Base-by-base conservation (phyloP, 2,888 invertebrate species). In the Autographa gamma region DNA sequence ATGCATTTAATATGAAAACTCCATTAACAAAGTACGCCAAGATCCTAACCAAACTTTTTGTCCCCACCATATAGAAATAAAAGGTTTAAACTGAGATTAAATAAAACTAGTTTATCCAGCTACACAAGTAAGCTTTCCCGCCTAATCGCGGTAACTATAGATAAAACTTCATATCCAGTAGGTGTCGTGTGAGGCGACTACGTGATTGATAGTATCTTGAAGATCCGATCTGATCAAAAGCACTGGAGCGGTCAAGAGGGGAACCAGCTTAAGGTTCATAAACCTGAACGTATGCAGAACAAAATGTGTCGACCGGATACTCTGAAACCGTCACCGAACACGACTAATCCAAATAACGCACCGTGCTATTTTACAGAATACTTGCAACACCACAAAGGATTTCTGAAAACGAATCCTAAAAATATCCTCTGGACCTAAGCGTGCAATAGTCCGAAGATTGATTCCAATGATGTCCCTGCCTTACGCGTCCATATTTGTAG, bases 401-500 rank as follows among this genome's bases (percentile, higher is more conserved):
- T 77, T 77, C 80, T 73, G 58, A 67, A 72, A 72, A 78, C 73
- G 69, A 31, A 32, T 31, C 59, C 68, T 67, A 67, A 68, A 68
- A 69, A 72, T 68, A n/a, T 18, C 34, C n/a, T n/a, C n/a, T n/a
- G n/a, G n/a, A 18, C 69, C 66, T 69, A 62, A 66, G 80, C 60
- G 11, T 19, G 59, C 34, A 66, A 48, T 69, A 65, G 56, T 41
- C 41, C 64, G 60, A 76, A 76, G 79, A 70, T 78, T 80, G 67
- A 71, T 73, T 71, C 67, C 59, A 76, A 66, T 64, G 41, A 71
- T 54, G 64, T 78, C 71, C 73, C 71, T 48, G 68, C 66, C 67
- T 77, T 75, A 77, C 63, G 38, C 56, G 59, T 83, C 75, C 71
- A 62, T 84, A 84, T 83, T 82, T 83, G 64, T 79, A 82, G 82